A percentile compares a stretch with the other conserved stretches of the same genome.
Conservation (phyloP, 37 sponge, comb jelly and placozoan genomes). For the Eunapius fragilis region DNA sequence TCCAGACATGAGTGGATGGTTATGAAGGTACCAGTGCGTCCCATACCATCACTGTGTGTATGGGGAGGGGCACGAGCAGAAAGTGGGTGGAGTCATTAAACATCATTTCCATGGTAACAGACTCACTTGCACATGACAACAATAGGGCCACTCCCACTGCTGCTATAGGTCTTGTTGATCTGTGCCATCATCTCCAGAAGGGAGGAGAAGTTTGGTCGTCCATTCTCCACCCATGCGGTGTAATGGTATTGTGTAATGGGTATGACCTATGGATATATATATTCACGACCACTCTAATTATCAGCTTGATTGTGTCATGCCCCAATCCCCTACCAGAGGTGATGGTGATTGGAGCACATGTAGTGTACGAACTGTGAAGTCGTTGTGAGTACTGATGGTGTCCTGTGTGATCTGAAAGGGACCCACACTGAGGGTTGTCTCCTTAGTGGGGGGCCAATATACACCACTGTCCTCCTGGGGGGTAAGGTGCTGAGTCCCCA, state of each 20-base stretch:
- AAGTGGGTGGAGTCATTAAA: not conserved
- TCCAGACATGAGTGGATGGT: no score
- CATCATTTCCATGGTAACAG: not conserved
- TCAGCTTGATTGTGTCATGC: no score
- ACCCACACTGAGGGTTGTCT: not conserved
- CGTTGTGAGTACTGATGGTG: not conserved
- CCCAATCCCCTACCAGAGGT: not conserved
- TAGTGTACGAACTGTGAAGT: not conserved
- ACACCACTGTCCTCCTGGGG: not conserved
- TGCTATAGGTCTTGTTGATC: conserved; percentile 84
- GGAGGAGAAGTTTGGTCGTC: conserved; percentile 60
- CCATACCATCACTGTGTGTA: no score
- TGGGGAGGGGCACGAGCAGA: no score
- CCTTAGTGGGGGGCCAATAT: not conserved
- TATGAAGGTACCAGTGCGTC: no score
- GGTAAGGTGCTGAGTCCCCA: not conserved
- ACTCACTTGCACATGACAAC: conserved; percentile 89
- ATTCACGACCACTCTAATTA: conserved; percentile 11
- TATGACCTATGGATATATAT: conserved; percentile 12
- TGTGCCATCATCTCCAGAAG: conserved; percentile 84
- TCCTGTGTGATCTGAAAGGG: not conserved
- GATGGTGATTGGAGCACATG: not conserved
- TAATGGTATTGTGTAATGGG: conserved; percentile 90
- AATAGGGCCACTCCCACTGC: conserved; percentile 65
- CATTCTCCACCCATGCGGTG: conserved; percentile 84